Evolutionary conservation across 2,797 vertebrate species (phyloP).

Genomic region (Falco columbarius): DNA sequence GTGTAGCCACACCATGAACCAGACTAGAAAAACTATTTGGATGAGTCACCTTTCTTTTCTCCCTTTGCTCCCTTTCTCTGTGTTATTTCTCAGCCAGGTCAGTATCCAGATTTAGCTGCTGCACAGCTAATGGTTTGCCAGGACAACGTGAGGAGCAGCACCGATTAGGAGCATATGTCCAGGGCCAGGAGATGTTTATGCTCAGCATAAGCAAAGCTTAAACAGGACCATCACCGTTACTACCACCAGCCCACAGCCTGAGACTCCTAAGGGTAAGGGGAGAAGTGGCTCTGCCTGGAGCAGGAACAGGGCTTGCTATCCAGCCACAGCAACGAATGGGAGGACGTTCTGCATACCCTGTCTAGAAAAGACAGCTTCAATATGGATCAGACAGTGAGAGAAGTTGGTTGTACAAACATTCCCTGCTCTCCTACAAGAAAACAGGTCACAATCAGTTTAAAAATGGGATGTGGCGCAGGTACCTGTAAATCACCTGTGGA

Average conservation of each 20-base stretch:
- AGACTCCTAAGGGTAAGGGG: accelerated
- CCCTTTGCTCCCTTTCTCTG: neutral
- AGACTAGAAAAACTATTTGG: neutral
- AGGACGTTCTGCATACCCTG: neutral
- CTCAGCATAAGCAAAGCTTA: neutral
- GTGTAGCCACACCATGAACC: neutral
- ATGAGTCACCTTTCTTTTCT: neutral
- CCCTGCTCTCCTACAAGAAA: constrained; percentile 13
- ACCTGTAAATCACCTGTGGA: constrained; percentile 47
- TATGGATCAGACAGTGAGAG: neutral
- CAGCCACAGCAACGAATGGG: neutral
- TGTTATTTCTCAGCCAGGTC: constrained; percentile 31
- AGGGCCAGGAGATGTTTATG: neutral
- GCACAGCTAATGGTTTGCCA: constrained; percentile 56
- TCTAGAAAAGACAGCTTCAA: neutral
- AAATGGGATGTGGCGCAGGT: neutral
- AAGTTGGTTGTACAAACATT: neutral
- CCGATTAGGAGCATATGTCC: constrained; percentile 5
- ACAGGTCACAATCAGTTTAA: neutral
- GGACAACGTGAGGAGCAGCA: constrained; percentile 8
- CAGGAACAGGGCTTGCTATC: neutral
- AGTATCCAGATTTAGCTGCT: constrained; percentile 13
- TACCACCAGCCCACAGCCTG: neutral
- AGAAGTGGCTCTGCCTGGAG: neutral
- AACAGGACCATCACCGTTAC: neutral